Evolutionary conservation across 1,140 invertebrate genomes (phyloP), one percentile per base, ranked within the genome.

Genomic region (Calosoma granatense): DNA sequence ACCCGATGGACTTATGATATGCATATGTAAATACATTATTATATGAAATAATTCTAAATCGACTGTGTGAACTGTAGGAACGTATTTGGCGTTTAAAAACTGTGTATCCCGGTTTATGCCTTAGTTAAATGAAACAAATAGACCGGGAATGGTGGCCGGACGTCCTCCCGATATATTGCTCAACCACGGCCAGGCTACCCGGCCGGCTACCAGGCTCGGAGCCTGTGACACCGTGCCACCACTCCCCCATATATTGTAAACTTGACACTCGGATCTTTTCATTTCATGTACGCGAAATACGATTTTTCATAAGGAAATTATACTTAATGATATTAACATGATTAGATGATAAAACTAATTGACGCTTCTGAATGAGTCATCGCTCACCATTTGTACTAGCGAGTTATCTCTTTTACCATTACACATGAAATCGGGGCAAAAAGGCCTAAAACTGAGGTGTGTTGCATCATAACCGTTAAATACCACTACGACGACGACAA

Each of bases 41-140:
- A 47, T 47, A 47, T 47, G 41, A 47, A 47, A 47, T 47, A 11
- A 47, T 47, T 47, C 41, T 47, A 47, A 47, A 47, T 47, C 41
- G 41, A 47, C 41, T 47, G 41, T 47, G 41, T 47, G 41, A 47
- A 47, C 41, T 47, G 6, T 47, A 47, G 41, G 15, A 47, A 9
- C 41, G 41, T 47, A 47, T 47, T 47, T 47, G 41, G 41, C 41
- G 41, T 47, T 47, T 11, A 47, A 47, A 47, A 11, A 47, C 15
- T 47, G 41, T 47, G 41, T 47, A 47, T 11, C 41, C 41, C 41
- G 41, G 26, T 36, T 47, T 47, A 47, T 11, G 41, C 41, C 41
- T 47, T 47, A 47, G 41, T 47, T 47, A n/a, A n/a, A 9, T 36
- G 6, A 47, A 47, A 47, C 41, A 47, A 30, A 6, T n/a, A n/a